Conservation (phyloP, 2,113 vertebrate genomes). For the Oriolus oriolus region DNA sequence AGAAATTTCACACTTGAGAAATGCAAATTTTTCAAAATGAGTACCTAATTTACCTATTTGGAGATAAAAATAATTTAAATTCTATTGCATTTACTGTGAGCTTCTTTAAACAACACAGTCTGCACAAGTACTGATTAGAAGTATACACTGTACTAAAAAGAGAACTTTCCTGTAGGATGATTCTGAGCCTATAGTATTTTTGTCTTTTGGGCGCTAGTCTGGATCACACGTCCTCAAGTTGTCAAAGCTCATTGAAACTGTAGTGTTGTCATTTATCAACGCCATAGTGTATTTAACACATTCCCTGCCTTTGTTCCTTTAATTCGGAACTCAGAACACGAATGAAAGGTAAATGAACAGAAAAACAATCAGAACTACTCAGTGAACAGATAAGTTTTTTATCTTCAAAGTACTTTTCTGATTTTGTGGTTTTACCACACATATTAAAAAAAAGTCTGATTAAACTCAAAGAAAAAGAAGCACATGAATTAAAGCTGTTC, state of each 20-base stretch:
- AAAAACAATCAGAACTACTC: background rate
- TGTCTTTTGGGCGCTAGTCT: background rate
- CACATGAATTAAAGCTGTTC: background rate
- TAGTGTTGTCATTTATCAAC: background rate
- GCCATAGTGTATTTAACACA: background rate
- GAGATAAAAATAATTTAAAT: background rate
- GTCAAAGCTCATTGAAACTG: background rate
- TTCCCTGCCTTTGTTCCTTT: background rate
- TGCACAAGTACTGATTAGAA: background rate
- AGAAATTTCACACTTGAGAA: background rate
- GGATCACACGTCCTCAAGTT: background rate
- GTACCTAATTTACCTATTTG: background rate
- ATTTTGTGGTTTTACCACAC: background rate
- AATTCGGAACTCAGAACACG: background rate
- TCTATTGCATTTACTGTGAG: background rate
- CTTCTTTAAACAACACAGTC: background rate
- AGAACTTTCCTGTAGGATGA: background rate
- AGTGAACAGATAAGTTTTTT: background rate
- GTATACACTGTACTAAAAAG: background rate
- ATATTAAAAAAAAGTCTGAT: background rate
- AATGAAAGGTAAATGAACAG: background rate
- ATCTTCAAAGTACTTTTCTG: background rate
- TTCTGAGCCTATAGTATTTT: background rate
- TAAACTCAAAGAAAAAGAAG: background rate
- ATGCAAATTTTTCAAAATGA: background rate